Evolutionary conservation across 2,113 vertebrate genomes (phyloP), one percentile per base, ranked within the genome.

Genomic region (Ibidorhyncha struthersii): DNA sequence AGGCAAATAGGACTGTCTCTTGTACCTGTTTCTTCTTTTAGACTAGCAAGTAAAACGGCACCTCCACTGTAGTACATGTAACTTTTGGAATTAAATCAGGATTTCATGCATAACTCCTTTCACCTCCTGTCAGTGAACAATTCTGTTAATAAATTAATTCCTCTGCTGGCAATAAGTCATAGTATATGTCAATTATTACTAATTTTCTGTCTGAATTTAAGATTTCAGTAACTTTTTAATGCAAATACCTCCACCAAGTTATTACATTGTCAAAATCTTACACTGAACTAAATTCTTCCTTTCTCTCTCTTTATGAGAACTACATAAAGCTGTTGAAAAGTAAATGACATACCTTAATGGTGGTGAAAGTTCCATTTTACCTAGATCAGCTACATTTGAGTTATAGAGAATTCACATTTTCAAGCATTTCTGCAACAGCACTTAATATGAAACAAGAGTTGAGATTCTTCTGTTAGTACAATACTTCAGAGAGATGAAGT

Each of bases 181-280:
- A 66, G 17, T 61, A 23, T 41, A 41, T 77, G n/a, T 50, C 70
- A 95, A 21, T 85, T 95, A 83, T 56, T 82, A 66, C 49, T 79
- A 94, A 79, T 82, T 87, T 1, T 76, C 17, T 70, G 17, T 30
- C 58, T 89, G 86, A 87, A 96, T 92, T 74, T 63, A 84, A 53
- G 43, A 93, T 92, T 91, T 74, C 27, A 47, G 36, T 76, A 87
- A 72, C 12, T 61, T 89, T 74, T 84, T 55, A 82, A 62, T 19
- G 8, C 36, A 79, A 79, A 84, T 70, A 34, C 7, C 14, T 83
- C 74, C 36, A 53, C 71, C 16, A 72, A 20, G 29, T 74, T 53
- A 84, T 91, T 94, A 50, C 27, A 36, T 18, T 87, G 47, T 49
- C 77, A 84, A 82, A 89, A 87, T 79, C 43, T 72, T 85, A n/a